Evolutionary conservation across 2,113 vertebrate species (phyloP), one percentile per base, ranked within the genome.

Genomic region (Okapia johnstoni): DNA sequence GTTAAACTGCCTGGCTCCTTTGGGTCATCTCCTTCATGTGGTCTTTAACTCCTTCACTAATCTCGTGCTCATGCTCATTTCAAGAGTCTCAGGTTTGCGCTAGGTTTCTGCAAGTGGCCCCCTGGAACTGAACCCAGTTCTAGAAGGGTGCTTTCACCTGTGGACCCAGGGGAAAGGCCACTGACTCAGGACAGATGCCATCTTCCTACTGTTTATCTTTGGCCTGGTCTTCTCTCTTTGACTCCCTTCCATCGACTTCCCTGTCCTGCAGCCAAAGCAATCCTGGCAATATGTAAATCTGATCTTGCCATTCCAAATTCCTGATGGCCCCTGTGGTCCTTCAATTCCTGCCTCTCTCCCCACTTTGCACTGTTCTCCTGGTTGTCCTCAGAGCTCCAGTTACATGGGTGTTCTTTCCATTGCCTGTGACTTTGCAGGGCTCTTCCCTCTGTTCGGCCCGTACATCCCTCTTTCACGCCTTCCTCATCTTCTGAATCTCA

Each of bases 331-430:
- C 12, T 5, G 4, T 33, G 33, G 16, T 23, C 63, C 63, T 58
- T 33, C 11, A 7, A 0, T 0, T 3, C 30, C 46, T 33, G 1
- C 40, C 43, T 54, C 15, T 55, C 9, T 2, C 25, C 48, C 54
- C 33, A 58, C 46, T 54, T 16, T 23, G 19, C 30, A 11, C 40
- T 25, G 0, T 19, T 48, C 76, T 73, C 46, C 19, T 2, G 3
- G 40, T 57, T 50, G 25, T n/a, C 77, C 30, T 83, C 43, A 6
- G 19, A n/a, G 60, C 66, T 28, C 14, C 52, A n/a, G 88, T 1
- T 55, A 12, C 6, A 2, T 4, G 1, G n/a, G 26, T 12, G 9
- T 50, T 50, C 77, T 76, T 55, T 52, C 58, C 36, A 1, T 33
- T 23, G 11, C 80, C 93, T 30, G 0, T 14, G 23, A 15, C 33